These are phyloP conservation scores for Numenius arquata DNA, from an alignment of 2,113 vertebrate species.

Conservation along the genomic window DNA sequence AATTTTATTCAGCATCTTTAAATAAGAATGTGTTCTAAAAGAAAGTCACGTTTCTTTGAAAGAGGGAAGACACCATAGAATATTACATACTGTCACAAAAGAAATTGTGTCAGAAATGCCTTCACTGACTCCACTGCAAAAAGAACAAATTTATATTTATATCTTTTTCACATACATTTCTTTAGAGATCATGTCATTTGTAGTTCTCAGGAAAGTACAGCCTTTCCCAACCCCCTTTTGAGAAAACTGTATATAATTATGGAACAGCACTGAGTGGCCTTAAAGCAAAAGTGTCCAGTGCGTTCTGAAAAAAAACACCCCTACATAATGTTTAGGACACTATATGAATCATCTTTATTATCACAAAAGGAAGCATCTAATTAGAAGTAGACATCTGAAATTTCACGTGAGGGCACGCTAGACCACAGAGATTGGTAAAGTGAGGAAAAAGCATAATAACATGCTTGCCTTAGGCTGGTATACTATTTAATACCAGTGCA, in stretches of 20 bases:
- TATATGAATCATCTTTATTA: not conserved
- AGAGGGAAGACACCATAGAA: not conserved
- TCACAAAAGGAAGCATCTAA: slow-evolving; percentile 10
- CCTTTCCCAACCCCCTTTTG: not conserved
- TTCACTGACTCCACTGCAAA: not conserved
- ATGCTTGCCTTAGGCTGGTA: not conserved
- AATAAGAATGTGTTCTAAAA: not conserved
- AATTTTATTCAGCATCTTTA: not conserved
- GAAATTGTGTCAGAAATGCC: not conserved
- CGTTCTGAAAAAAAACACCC: not conserved
- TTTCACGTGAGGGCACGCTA: not conserved
- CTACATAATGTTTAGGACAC: not conserved
- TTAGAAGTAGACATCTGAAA: slow-evolving; percentile 9
- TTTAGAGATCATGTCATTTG: not conserved
- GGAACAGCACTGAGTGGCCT: not conserved
- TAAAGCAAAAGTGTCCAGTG: not conserved
- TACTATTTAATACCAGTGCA: not conserved
- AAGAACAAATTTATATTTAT: not conserved
- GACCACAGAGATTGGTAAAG: not conserved
- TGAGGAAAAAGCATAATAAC: not conserved
- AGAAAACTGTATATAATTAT: not conserved
- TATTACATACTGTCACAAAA: not conserved
- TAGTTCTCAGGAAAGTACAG: not conserved
- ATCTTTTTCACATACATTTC: not conserved
- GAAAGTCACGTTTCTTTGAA: not conserved